Percentiles rank a stretch among this genome's conserved stretches.
phyloP scores from a whole-genome alignment of 1,140 invertebrate species.

The Mylabris phalerata region DNA sequence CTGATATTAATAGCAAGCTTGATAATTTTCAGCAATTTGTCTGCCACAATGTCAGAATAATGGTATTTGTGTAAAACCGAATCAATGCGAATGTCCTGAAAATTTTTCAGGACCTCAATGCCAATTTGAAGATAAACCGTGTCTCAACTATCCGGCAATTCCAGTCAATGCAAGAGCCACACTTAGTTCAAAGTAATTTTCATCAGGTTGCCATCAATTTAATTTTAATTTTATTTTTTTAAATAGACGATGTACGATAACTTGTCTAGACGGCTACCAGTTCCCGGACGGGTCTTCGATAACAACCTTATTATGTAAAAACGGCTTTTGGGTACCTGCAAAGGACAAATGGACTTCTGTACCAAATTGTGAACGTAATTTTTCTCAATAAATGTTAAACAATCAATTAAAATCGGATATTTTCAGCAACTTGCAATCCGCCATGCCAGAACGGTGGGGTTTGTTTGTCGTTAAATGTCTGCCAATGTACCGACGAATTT shows the following conservation, averaged over 20 bases:
- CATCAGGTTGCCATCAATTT: background rate
- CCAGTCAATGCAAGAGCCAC: conserved; percentile 56
- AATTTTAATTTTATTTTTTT: conserved; percentile 1
- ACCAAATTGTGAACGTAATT: conserved; percentile 58
- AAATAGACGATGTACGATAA: conserved; percentile 53
- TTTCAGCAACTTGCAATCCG: conserved; percentile 50
- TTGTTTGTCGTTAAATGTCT: conserved; percentile 62
- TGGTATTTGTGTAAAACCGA: conserved; percentile 65
- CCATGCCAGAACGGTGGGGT: conserved; percentile 68
- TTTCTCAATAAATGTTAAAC: background rate
- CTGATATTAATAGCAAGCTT: background rate
- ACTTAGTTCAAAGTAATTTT: conserved; percentile 46
- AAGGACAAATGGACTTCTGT: conserved; percentile 51
- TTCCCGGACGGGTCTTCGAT: conserved; percentile 59
- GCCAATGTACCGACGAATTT: conserved; percentile 66
- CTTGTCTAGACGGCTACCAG: conserved; percentile 53
- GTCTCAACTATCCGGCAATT: conserved; percentile 55
- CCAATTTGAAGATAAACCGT: conserved; percentile 64
- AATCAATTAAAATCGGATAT: too few relatives aligned
- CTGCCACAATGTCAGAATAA: conserved; percentile 67
- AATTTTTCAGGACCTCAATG: conserved; percentile 68
- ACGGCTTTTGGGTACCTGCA: conserved; percentile 57
- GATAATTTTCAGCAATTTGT: conserved; percentile 57
- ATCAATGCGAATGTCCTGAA: conserved; percentile 63
- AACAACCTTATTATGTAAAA: conserved; percentile 54